A percentile compares a stretch with the other conserved stretches of the same genome.
Evolutionary conservation across 2,888 invertebrate species (phyloP).

Genomic region (Pilophorus perplexus): DNA sequence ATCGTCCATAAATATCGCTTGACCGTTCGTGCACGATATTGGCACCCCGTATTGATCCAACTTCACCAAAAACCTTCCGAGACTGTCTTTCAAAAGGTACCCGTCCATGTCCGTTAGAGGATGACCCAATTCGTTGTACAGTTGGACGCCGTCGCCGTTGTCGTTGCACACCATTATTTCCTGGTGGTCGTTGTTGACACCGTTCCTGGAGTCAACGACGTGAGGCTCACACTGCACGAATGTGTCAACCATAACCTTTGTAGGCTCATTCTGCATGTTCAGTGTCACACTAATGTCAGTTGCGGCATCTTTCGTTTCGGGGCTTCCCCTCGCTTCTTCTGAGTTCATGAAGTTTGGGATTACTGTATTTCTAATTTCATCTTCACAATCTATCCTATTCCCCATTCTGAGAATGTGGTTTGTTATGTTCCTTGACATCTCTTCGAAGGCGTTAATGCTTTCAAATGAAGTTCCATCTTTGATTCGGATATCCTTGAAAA

Average conservation of each 20-base stretch:
- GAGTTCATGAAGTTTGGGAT: too few relatives aligned
- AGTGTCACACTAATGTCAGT: too few relatives aligned
- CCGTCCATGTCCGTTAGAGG: constrained; percentile 18
- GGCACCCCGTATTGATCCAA: constrained; percentile 10
- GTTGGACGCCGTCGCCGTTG: neutral
- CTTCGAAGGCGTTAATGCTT: neutral
- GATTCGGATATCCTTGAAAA: neutral
- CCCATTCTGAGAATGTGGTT: too few relatives aligned
- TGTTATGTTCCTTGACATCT: too few relatives aligned
- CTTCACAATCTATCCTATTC: too few relatives aligned
- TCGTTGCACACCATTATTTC: constrained; percentile 17
- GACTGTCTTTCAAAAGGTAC: constrained; percentile 15
- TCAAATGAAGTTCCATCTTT: constrained; percentile 19
- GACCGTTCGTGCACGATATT: neutral
- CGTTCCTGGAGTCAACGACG: neutral
- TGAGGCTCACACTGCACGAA: constrained; percentile 5
- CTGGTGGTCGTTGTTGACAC: neutral
- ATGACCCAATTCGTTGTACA: constrained; percentile 3
- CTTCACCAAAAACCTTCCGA: constrained; percentile 9
- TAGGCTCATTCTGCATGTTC: neutral
- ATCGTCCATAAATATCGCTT: constrained; percentile 2
- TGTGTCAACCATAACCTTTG: neutral
- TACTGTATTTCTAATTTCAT: too few relatives aligned
- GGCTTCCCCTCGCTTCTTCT: too few relatives aligned
- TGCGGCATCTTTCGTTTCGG: too few relatives aligned